Evolutionary conservation across 2,888 invertebrate genomes (phyloP).

Genomic region (Erannis defoliaria): DNA sequence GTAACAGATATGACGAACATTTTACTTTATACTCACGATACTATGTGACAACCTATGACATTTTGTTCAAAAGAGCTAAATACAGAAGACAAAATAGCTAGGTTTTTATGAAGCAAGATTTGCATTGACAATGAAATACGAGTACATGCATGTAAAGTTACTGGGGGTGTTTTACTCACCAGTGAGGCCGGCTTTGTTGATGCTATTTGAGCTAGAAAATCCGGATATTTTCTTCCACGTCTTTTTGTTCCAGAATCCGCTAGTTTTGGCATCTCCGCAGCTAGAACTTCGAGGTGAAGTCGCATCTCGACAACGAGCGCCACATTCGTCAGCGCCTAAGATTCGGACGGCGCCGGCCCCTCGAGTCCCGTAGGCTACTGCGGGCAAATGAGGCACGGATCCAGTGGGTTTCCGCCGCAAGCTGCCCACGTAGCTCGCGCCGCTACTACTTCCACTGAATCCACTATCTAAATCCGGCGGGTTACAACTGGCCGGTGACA

Average conservation of each 20-base stretch:
- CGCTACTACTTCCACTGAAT: conserved; percentile 94
- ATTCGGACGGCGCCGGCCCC: conserved; percentile 78
- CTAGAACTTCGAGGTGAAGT: conserved; percentile 81
- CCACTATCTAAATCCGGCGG: conserved; percentile 92
- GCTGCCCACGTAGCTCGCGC: conserved; percentile 92
- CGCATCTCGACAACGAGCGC: conserved; percentile 73
- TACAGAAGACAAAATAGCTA: conserved; percentile 60
- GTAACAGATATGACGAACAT: conserved; percentile 57
- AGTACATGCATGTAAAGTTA: conserved; percentile 32
- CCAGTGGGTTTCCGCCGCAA: conserved; percentile 86
- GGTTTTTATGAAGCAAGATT: conserved; percentile 40
- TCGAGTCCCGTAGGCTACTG: conserved; percentile 83
- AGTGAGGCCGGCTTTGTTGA: conserved; percentile 88
- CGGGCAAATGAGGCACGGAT: conserved; percentile 82
- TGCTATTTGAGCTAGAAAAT: conserved; percentile 90
- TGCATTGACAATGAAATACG: conserved; percentile 30
- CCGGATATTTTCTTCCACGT: conserved; percentile 93
- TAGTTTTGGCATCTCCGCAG: conserved; percentile 81
- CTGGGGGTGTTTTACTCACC: conserved; percentile 82
- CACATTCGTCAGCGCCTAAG: conserved; percentile 77
- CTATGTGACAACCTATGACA: conserved; percentile 24
- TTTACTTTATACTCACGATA: conserved; percentile 40
- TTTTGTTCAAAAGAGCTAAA: conserved; percentile 69
- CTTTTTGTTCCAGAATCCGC: conserved; percentile 91
- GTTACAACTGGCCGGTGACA: conserved; percentile 89